Evolutionary conservation across 2,888 invertebrate species (phyloP).

Genomic region (Thymelicus acteon): DNA sequence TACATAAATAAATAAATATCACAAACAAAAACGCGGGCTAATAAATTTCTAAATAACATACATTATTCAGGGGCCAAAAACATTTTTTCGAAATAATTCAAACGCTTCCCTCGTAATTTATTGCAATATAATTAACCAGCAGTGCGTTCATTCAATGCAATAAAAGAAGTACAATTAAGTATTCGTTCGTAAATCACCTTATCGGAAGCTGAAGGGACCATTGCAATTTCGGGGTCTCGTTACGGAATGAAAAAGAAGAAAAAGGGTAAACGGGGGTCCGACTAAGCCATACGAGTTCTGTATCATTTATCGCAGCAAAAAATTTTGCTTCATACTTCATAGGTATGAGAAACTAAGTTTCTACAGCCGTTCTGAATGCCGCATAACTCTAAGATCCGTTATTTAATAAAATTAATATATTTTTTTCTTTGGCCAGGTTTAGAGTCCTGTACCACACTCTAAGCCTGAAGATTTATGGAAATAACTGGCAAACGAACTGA

Average conservation of each 20-base stretch:
- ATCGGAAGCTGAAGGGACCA: constrained; percentile 11
- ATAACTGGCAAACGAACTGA: too few species aligned
- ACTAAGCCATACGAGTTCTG: constrained; percentile 4
- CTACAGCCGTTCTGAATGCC: too few species aligned
- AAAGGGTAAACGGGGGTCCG: constrained; percentile 1
- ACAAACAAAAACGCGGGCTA: too few species aligned
- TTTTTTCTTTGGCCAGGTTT: too few species aligned
- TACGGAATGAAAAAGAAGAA: constrained; percentile 23
- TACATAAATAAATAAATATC: too few species aligned
- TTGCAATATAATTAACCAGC: constrained; percentile 19
- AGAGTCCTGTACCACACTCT: too few species aligned
- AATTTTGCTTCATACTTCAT: too few species aligned
- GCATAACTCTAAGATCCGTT: too few species aligned
- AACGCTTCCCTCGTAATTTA: constrained; percentile 4
- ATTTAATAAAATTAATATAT: too few species aligned
- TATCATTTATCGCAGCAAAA: too few species aligned
- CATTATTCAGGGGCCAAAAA: constrained; percentile 5
- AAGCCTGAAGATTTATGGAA: too few species aligned
- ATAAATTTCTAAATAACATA: neutral
- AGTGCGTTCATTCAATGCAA: constrained; percentile 6
- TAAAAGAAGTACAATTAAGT: constrained; percentile 21
- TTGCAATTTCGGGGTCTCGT: constrained; percentile 19
- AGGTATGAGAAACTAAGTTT: too few species aligned
- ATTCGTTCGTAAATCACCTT: constrained; percentile 22
- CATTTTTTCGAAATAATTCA: constrained; percentile 21